Base-by-base conservation (phyloP, 2,113 vertebrate species). In the Siniperca knerii region DNA sequence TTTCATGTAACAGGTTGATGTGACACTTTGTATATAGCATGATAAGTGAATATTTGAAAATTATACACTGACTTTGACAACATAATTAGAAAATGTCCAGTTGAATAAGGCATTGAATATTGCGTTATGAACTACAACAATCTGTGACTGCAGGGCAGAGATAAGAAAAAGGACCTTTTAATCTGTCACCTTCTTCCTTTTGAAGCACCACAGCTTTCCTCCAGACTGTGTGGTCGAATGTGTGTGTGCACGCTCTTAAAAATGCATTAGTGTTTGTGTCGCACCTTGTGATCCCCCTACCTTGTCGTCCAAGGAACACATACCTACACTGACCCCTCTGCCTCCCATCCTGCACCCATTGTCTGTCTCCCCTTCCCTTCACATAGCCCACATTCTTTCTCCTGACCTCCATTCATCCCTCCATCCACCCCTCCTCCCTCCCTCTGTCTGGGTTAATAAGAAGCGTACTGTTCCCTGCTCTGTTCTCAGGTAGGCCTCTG, bases 301-400 rank as follows among this genome's bases (percentile, higher is more conserved):
- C 60, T 65, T 80, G 70, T 84, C 21, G 10, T 72, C 69, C 66
- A 79, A 48, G 29, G 25, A 87, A 64, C 75, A 70, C 87, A 93
- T 92, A 95, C 90, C 91, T 95, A 87, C 72, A 57, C 9, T 16
- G 33, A 82, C 66, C 81, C 65, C 68, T 60, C 57, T 52, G 37
- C 75, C 79, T 77, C 68, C 48, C 6, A 16, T 58, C 77, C 62
- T 23, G 55, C 72, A 44, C 83, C 55, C 75, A 33, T 60, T 85
- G 72, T 72, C 79, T 83, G 79, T 82, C 89, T 79, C 81, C 55
- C 72, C 81, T 74, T 79, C 77, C 72, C 50, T 74, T 80, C 54
- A 79, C 94, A 95, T 96, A 92, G 81, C 86, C 90, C 70, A 57
- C 88, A 96, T 96, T 95, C 95, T 78, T 95, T 93, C 74, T 86